These are phyloP conservation scores for Scytalopus superciliaris DNA, from an alignment of 2,113 vertebrate species.

Conservation along the genomic window DNA sequence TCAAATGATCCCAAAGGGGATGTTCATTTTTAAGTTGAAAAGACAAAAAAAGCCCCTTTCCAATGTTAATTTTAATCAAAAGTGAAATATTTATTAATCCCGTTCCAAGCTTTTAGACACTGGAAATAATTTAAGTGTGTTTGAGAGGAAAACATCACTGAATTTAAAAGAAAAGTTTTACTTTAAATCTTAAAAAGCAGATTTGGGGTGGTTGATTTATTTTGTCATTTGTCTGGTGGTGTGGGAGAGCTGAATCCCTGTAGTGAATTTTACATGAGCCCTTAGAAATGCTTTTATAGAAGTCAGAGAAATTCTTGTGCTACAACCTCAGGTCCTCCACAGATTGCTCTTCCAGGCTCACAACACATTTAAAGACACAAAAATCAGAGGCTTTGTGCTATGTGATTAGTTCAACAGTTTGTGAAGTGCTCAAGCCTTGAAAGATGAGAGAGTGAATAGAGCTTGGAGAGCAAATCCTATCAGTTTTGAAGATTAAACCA, in stretches of 20 bases:
- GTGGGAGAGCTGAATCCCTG: not conserved
- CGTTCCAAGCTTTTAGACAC: not conserved
- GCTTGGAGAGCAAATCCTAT: not conserved
- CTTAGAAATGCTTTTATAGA: not conserved
- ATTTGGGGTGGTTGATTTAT: not conserved
- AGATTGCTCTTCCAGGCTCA: not conserved
- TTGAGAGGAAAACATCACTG: not conserved
- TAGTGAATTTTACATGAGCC: not conserved
- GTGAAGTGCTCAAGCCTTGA: not conserved
- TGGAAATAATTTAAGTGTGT: slow-evolving; percentile 4
- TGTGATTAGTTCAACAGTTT: not conserved
- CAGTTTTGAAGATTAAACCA: not conserved
- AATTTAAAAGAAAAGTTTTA: slow-evolving; percentile 2
- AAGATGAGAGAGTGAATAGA: not conserved
- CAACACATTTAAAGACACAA: not conserved
- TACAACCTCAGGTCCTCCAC: not conserved
- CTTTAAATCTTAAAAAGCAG: not conserved
- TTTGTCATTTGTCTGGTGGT: not conserved
- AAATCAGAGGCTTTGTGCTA: not conserved
- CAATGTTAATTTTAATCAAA: slow-evolving; percentile 32
- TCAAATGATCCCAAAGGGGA: not conserved
- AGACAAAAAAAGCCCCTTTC: not conserved
- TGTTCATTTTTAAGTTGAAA: not conserved
- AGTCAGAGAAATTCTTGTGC: not conserved
- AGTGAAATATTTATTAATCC: slow-evolving; percentile 45